Evolutionary conservation across 2,888 invertebrate genomes (phyloP), one percentile per base, ranked within the genome.

Genomic region (Apamea epomidion): DNA sequence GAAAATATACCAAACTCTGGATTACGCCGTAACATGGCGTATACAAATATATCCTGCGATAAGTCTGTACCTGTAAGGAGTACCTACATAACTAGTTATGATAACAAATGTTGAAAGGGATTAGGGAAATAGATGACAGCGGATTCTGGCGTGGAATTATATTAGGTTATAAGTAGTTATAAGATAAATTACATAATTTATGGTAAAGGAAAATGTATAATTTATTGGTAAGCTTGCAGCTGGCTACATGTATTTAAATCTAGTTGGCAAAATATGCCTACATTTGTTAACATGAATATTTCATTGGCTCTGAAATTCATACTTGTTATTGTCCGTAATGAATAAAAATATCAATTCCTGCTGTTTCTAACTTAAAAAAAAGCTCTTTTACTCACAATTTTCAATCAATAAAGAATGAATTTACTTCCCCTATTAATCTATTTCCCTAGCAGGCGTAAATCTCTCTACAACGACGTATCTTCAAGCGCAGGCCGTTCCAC

Each of bases 1-100:
- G 78, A 70, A 81, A 85, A 81, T 83, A 65, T 78, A 76, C 32
- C 1, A 58, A 76, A 87, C 87, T 76, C 48, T 8, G 69, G 54
- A 79, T 84, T 73, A 74, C 14, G 29, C 29, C 65, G 58, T 45
- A 62, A 76, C 32, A 68, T 42, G 48, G 42, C 48, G 32, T 48
- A 51, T 58, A 45, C n/a, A 54, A 62, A 77, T 58, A 25, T 73
- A 78, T 75, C 14, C 60, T 62, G 21, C 1, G 37, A 54, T 62
- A 68, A 21, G 37, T 70, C 69, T n/a, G 18, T 68, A 54, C 29
- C 25, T 64, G 21, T 60, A 67, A 37, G 8, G 29, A 48, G 21
- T 68, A 68, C 29, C 12, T 72, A 79, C 42, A 32, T 65, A 37
- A 12, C 37, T 37, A 25, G 25, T 16, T 69, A n/a, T 32, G 25